Base-by-base conservation (phyloP, 2,113 vertebrate genomes). In the Campylomormyrus numenius region DNA sequence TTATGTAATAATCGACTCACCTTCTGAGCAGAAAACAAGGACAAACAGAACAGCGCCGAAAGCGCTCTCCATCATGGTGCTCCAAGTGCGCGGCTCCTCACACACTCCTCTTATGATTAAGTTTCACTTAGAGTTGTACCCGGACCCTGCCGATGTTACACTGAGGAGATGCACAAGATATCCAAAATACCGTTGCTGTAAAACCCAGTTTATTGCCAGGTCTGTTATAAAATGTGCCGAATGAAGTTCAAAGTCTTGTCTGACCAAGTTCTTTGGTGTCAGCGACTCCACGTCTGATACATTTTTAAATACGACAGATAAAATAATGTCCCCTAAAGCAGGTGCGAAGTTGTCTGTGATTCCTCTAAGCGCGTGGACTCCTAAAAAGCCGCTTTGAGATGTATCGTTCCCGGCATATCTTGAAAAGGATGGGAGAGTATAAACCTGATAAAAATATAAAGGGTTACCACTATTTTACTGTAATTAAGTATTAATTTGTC, bases 1-100 rank as follows among this genome's bases (percentile, higher is more conserved):
- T 89, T 83, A 87, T 87, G 3, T 85, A 90, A 39, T 3, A 49
- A n/a, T 4, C 0, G 5, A 91, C 95, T 95, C 93, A 96, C 96
- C 96, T 39, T 90, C 62, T 27, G 92, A 3, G 92, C 91, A 15
- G 93, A 91, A 88, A 87, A 92, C 49, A 3, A 91, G 91, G 89
- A 94, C 86, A 46, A 96, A 88, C 87, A 94, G 24, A 66, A 91
- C 31, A 85, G 91, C 46, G 89, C 91, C 17, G 53, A 77, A 91
- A 85, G 93, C 80, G 56, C 91, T 88, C 92, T 88, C 89, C 87
- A 89, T 87, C 35, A 92, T 74, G 62, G 53, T 89, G 95, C 95
- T 96, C 90, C 80, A 93, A 91, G 48, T 90, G 53, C 56, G 31
- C 13, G 80, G 3, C 7, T 48, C 42, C 45, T 21, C 42, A 10